These are phyloP conservation scores for Dicranocentrus wangi DNA, from an alignment of 2,888 invertebrate genomes.

Conservation along the genomic window DNA sequence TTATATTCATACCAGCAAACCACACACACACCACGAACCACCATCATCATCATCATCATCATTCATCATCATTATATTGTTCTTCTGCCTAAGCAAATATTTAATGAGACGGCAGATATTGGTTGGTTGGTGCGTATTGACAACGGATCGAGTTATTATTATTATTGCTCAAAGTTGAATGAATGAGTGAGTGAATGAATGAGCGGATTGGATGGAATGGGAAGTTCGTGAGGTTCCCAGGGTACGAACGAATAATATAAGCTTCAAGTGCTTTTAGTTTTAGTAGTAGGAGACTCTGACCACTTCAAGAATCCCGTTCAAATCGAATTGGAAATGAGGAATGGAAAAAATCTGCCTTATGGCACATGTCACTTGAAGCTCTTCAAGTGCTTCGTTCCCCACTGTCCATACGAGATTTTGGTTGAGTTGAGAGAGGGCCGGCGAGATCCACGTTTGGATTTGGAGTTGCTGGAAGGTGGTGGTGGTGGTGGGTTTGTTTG, in stretches of 20 bases:
- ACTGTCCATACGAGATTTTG: no score
- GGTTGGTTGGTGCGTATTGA: not conserved
- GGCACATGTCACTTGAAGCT: slow-evolving; percentile 40
- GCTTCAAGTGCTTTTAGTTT: slow-evolving; percentile 26
- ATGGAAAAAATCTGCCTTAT: slow-evolving; percentile 4
- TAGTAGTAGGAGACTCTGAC: no score
- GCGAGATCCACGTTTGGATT: slow-evolving; percentile 3
- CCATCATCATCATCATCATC: no score
- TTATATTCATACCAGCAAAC: no score
- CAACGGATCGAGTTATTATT: slow-evolving; percentile 12
- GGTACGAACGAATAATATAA: slow-evolving; percentile 54
- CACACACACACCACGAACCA: no score
- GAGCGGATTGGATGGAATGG: not conserved
- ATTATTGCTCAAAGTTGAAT: not conserved
- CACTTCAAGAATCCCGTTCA: not conserved
- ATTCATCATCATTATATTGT: no score
- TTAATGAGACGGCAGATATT: slow-evolving; percentile 41
- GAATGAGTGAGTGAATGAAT: not conserved
- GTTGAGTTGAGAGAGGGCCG: no score
- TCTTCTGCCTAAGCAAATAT: slow-evolving; percentile 56
- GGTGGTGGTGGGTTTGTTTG: no score
- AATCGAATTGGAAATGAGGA: no score
- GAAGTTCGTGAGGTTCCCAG: slow-evolving; percentile 34
- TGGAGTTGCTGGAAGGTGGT: not conserved
- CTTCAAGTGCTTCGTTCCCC: slow-evolving; percentile 5